Base-by-base conservation (phyloP, 2,888 invertebrate genomes). In the Deilephila elpenor region DNA sequence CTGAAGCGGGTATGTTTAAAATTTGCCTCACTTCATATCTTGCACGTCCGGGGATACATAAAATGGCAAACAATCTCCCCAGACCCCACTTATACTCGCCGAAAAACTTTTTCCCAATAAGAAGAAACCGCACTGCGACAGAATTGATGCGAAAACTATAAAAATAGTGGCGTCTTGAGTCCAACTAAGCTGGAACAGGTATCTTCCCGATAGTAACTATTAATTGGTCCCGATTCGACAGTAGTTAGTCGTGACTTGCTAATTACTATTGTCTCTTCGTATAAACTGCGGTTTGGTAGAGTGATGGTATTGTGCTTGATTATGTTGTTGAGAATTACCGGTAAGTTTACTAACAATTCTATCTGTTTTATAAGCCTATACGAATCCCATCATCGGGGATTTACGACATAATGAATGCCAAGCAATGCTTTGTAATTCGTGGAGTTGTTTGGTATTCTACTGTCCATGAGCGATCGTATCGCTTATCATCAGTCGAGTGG, bases 101-200 rank as follows among this genome's bases (percentile, higher is more conserved):
- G n/a, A 67, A 67, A 67, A 64, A 25, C 44, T 67, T 67, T 62
- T 67, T 51, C 51, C 67, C 25, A 67, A 67, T 67, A 67, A 67
- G 67, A 67, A 67, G 25, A 44, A 67, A 67, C 71, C 71, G 71
- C 71, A 71, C 59, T 60, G 71, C 71, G 71, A 71, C 71, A 71
- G 71, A 71, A 71, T 60, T 71, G 60, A 71, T 60, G 71, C 20
- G 44, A 60, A 71, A 71, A 60, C 71, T 71, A 71, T 71, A 71
- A 71, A 71, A 71, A 37, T 44, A 44, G 59, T 59, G 71, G n/a
- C 59, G 67, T 67, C 67, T 25, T 8, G 67, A 51, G 67, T 67
- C 67, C 51, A 51, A 67, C 67, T 67, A 51, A 25, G 19, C 53
- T 19, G 56, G 25, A 64, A 44, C 64, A 51, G 67, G 51, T 67